phyloP scores from a whole-genome alignment of 2,113 vertebrate species.

The Eleginops maclovinus region DNA sequence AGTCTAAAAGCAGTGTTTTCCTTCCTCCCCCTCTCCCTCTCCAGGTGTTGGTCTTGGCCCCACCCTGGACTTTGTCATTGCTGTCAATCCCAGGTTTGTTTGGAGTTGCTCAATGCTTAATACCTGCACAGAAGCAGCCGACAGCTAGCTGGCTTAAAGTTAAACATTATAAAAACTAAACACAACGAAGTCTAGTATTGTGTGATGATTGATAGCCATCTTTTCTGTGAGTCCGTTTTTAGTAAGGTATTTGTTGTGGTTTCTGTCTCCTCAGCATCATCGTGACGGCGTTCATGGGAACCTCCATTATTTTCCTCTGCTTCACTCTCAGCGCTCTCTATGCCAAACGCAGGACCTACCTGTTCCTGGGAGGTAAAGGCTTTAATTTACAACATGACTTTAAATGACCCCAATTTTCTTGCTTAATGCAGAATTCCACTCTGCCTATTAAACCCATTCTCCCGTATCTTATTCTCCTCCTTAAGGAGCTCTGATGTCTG shows the following conservation, averaged over 20 bases:
- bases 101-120: neutral
- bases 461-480: neutral
- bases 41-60: conserved; percentile 93
- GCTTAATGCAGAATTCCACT: neutral
- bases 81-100: conserved; percentile 92
- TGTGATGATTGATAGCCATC: too few species aligned
- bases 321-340: conserved; percentile 96
- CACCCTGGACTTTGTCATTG: conserved; percentile 91
- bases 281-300: conserved; percentile 93
- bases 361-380: conserved; percentile 92
- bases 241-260: neutral
- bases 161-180: conserved; percentile 2
- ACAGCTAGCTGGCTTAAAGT: neutral
- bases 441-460: neutral
- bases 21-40: conserved; percentile 2
- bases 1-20: neutral
- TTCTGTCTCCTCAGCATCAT: conserved; percentile 87
- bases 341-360: conserved; percentile 92
- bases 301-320: conserved; percentile 91
- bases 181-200: neutral
- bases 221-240: too few species aligned
- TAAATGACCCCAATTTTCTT: neutral
- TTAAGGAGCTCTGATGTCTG: conserved; percentile 92
- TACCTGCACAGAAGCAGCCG: neutral
- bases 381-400: neutral